phyloP scores from a whole-genome alignment of 2,797 vertebrate species.

The Lepus oiostolus region DNA sequence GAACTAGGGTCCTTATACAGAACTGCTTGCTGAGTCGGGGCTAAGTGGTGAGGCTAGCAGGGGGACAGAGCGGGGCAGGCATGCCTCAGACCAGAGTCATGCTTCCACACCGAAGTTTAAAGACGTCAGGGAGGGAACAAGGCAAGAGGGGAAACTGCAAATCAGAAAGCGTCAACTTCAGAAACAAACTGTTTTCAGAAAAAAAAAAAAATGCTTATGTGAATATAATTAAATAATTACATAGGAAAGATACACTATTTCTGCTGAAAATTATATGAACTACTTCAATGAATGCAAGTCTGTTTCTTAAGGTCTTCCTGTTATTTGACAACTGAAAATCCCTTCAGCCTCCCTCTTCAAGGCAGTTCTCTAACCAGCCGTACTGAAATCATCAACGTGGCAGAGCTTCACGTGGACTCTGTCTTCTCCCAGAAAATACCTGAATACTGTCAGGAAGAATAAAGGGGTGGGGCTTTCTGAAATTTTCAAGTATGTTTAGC shows the following conservation, averaged over 20 bases:
- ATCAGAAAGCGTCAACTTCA: slow-evolving; percentile 22
- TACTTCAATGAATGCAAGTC: neutral
- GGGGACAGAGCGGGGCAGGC: neutral
- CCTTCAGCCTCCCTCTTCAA: neutral
- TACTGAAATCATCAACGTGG: neutral
- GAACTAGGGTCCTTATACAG: slow-evolving; percentile 43
- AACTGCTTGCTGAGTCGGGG: slow-evolving; percentile 37
- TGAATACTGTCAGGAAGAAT: neutral
- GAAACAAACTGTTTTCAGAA: slow-evolving; percentile 3
- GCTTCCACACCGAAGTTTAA: neutral
- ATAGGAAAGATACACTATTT: neutral
- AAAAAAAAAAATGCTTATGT: neutral
- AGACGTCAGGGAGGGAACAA: neutral
- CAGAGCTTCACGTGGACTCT: neutral
- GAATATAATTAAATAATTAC: slow-evolving; percentile 41
- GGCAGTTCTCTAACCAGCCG: neutral
- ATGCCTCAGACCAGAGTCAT: neutral
- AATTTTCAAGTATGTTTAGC: neutral
- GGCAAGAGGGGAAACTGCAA: neutral
- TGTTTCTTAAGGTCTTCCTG: slow-evolving; percentile 17
- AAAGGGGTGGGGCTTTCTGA: neutral
- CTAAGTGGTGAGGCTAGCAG: slow-evolving; percentile 60
- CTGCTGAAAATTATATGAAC: slow-evolving; percentile 54
- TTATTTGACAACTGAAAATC: slow-evolving; percentile 28
- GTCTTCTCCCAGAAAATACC: neutral